Base-by-base conservation (phyloP, 2,888 invertebrate species). In the Sicus ferrugineus region DNA sequence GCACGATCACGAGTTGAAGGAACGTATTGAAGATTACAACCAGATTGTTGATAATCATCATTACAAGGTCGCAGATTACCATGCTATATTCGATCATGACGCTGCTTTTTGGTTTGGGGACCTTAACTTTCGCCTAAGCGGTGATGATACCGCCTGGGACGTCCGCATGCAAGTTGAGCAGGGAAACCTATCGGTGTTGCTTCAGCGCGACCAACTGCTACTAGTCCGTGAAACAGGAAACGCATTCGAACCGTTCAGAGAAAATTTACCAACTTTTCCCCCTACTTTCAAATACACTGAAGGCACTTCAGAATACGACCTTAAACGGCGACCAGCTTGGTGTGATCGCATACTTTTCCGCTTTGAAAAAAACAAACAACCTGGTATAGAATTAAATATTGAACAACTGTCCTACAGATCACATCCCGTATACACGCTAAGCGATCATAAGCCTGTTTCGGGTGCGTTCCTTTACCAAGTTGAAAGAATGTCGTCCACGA, bases 31-130 rank as follows among this genome's bases (percentile, higher is more conserved):
- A 76, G 96, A 97, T 82, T 97, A 95, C 83, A 92, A 94, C 81
- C 90, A 90, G 50, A 96, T 97, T 71, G 87, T 97, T 26, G 91
- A 92, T 74, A 90, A 91, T 76, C 96, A 96, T 84, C 88, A 89
- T 68, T 97, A 94, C 81, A 90, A 91, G 74, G 89, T 90, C 11
- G 85, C 86, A 38, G 92, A 93, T 79, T 94, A 94, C 30, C 88
- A 89, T 11, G 92, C 91, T 77, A 96, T 98, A 76, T 89, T 96
- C 75, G 96, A 91, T 83, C 97, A 97, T 81, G 97, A 97, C 93
- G 96, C 94, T 81, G 92, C 95, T 2, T 94, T 96, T 85, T 96
- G 95, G 95, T 89, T 95, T 77, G 96, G 96, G 1, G 96, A 96
- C 81, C 86, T 96, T 3, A 96, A 96, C 84, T 96, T 96, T 83